phyloP scores from a whole-genome alignment of 2,113 vertebrate genomes.

The Xenus cinereus region DNA sequence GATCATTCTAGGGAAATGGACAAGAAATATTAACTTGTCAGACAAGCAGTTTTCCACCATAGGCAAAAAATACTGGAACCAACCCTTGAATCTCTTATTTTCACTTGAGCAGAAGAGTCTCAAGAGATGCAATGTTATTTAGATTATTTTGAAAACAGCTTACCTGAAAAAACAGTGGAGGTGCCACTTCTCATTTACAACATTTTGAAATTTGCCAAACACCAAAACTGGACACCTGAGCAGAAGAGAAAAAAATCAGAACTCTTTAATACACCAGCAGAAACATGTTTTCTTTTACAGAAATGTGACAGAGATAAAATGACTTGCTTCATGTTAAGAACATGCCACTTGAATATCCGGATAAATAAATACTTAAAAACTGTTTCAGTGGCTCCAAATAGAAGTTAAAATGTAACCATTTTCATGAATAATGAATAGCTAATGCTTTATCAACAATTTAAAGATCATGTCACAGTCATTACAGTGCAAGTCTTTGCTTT shows the following conservation, averaged over 20 bases:
- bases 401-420: neutral
- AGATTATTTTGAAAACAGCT: neutral
- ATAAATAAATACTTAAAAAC: neutral
- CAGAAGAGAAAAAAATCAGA: neutral
- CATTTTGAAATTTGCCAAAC: neutral
- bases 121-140: neutral
- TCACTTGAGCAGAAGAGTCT: neutral
- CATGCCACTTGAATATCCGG: neutral
- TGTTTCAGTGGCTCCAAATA: neutral
- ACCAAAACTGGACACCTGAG: neutral
- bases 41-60: neutral
- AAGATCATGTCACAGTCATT: neutral
- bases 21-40: neutral
- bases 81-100: neutral
- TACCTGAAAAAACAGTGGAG: neutral
- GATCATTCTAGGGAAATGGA: neutral
- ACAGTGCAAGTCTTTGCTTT: neutral
- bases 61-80: neutral
- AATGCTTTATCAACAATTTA: neutral
- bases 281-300: neutral
- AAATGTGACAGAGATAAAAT: neutral
- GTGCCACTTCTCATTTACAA: neutral
- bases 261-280: neutral
- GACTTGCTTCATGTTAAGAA: neutral
- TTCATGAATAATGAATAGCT: neutral